Evolutionary conservation across 2,888 invertebrate species (phyloP), one percentile per base, ranked within the genome.

Genomic region (Diarsia dahlii): DNA sequence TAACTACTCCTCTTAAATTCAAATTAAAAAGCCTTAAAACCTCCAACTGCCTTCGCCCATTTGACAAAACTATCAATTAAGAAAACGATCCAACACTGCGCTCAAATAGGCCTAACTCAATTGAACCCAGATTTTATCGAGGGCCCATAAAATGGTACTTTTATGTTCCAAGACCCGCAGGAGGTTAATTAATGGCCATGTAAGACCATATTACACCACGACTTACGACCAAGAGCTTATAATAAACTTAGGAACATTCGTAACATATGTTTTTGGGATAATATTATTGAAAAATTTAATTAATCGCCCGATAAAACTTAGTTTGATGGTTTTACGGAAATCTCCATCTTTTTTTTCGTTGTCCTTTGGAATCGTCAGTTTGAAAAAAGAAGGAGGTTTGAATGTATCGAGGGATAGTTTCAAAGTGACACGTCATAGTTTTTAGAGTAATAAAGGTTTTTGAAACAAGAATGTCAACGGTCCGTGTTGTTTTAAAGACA

Each of bases 111-210:
- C 89, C 88, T 91, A 90, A 87, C 89, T 87, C 86, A 85, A 88
- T 87, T 82, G 80, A 58, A 62, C 67, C 63, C 84, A 78, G 94
- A 95, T 95, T 87, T 90, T 93, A 95, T 95, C 94, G 77, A 71
- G 52, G 60, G 71, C 70, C 84, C 91, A 91, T 95, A 94, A 95
- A 95, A 92, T 89, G 89, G 90, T 92, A 90, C 91, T 90, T 93
- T 94, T 92, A 93, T 88, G 90, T 89, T 81, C 88, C 74, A 77
- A 87, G 81, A 84, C 88, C 92, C 81, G 88, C 91, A 89, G 93
- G 95, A 90, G 92, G 89, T 87, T 95, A 96, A 96, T 96, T 96
- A 95, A 96, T 95, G 94, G 88, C 89, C 92, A 81, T 92, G 93
- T 93, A 90, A 69, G 90, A 82, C 89, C 92, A 92, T 95, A 92